Conservation (phyloP, 2,888 invertebrate genomes). For the Netelia inedita region DNA sequence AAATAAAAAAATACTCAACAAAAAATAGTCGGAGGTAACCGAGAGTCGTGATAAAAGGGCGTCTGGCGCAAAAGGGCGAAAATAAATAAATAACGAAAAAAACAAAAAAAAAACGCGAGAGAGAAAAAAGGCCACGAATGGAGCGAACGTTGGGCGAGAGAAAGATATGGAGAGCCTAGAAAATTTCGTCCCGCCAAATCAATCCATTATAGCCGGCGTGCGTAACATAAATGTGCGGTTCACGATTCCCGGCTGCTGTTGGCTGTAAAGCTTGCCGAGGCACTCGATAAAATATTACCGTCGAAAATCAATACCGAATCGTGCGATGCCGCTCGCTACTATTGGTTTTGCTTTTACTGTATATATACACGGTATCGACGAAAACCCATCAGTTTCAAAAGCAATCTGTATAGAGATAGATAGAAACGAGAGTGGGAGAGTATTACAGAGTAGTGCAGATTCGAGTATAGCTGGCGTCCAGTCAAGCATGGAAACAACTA, state of each 20-base stretch:
- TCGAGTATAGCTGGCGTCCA: conserved; percentile 32
- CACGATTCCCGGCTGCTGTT: conserved; percentile 29
- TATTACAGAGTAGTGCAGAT: conserved; percentile 31
- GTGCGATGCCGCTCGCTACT: conserved; percentile 44
- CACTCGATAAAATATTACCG: conserved; percentile 67
- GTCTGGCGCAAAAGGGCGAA: too few relatives aligned
- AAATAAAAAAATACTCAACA: too few relatives aligned
- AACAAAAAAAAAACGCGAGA: neutral
- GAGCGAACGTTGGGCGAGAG: neutral
- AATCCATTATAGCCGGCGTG: conserved; percentile 57
- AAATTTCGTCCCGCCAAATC: conserved; percentile 51
- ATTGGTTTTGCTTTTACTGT: conserved; percentile 42
- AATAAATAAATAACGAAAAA: too few relatives aligned
- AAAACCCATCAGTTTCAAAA: conserved; percentile 60
- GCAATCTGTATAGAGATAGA: conserved; percentile 56
- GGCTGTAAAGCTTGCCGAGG: conserved; percentile 40
- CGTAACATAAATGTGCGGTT: conserved; percentile 43
- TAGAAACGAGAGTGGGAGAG: conserved; percentile 1
- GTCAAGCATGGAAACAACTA: conserved; percentile 45
- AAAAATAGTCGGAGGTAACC: too few relatives aligned
- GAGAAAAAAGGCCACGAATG: neutral
- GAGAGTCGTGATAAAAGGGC: too few relatives aligned
- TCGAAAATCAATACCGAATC: conserved; percentile 67
- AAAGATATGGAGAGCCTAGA: conserved; percentile 36
- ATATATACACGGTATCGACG: conserved; percentile 1